Evolutionary conservation across 2,888 invertebrate genomes (phyloP).

Genomic region (Eurytoma adleriae): DNA sequence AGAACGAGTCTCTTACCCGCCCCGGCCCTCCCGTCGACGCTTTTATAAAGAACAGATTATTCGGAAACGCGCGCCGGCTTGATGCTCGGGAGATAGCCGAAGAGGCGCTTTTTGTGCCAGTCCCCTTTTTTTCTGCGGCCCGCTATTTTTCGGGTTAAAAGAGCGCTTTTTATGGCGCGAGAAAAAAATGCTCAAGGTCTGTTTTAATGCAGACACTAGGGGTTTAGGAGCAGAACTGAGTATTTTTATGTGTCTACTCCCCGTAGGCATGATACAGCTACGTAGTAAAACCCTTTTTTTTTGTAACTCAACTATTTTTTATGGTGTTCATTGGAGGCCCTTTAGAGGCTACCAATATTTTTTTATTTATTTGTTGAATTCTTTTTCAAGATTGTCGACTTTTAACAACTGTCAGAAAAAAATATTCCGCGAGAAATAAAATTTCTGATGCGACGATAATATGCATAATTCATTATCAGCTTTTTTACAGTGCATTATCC

Average conservation of each 20-base stretch:
- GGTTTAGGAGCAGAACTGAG: neutral
- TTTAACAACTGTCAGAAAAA: no score
- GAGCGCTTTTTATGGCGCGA: slow-evolving; percentile 14
- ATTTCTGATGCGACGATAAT: neutral
- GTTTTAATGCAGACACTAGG: slow-evolving; percentile 14
- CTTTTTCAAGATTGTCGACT: no score
- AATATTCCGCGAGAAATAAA: neutral
- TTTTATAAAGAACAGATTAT: slow-evolving; percentile 44
- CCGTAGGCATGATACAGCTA: no score
- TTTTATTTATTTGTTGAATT: neutral
- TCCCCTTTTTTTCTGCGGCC: neutral
- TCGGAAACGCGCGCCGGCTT: slow-evolving; percentile 31
- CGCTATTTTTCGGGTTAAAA: slow-evolving; percentile 29
- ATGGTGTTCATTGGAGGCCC: neutral
- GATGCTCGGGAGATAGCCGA: slow-evolving; percentile 14
- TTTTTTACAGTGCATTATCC: slow-evolving; percentile 40
- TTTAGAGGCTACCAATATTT: neutral
- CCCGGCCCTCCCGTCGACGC: neutral
- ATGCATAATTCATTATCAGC: neutral
- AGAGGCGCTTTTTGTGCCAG: neutral
- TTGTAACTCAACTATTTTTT: slow-evolving; percentile 18
- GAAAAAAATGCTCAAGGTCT: slow-evolving; percentile 44
- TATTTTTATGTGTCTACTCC: slow-evolving; percentile 15
- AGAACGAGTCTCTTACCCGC: slow-evolving; percentile 13
- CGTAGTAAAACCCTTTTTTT: slow-evolving; percentile 20